Evolutionary conservation across 2,797 vertebrate species (phyloP), one percentile per base, ranked within the genome.

Genomic region (Enteromius trimaculatus): DNA sequence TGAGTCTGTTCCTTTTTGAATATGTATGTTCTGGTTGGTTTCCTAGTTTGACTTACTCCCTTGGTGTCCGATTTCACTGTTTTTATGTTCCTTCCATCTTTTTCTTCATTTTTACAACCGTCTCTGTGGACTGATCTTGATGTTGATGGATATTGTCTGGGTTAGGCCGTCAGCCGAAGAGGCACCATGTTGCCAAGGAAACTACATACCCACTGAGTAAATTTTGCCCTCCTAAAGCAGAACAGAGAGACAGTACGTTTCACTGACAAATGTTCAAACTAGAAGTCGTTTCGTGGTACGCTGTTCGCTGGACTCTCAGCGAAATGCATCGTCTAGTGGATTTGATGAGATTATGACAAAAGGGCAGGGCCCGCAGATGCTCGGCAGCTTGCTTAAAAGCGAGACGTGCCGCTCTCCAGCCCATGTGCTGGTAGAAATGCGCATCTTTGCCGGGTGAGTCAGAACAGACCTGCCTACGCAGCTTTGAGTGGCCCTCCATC

Each of bases 181-280:
- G 75, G 80, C 79, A 80, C 81, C 71, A 83, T 82, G 86, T 87
- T 89, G 78, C 85, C 87, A 87, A 79, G 77, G 83, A 88, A 84
- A 88, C 81, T 81, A 77, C 71, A 82, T 62, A 76, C 51, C 83
- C 86, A 81, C 84, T 44, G 55, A 74, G 69, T 70, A 86, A 69
- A 85, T 81, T 62, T 79, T 81, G 78, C 39, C 79, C 82, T 83
- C 84, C 72, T 79, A 70, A 86, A 51, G 68, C 72, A 86, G 39
- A 84, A 66, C 65, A 51, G 42, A 80, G 78, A 77, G 72, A 66
- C 64, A 49, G 55, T 77, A 31, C 16, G 39, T 69, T 71, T 80
- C 62, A 37, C 34, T 80, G 79, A 86, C 74, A 62, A 70, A 47
- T 79, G 75, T 82, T 70, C n/a, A 84, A 77, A 80, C 76, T 49